Base-by-base conservation (phyloP, 2,797 vertebrate genomes). In the Fistularia commersonii region DNA sequence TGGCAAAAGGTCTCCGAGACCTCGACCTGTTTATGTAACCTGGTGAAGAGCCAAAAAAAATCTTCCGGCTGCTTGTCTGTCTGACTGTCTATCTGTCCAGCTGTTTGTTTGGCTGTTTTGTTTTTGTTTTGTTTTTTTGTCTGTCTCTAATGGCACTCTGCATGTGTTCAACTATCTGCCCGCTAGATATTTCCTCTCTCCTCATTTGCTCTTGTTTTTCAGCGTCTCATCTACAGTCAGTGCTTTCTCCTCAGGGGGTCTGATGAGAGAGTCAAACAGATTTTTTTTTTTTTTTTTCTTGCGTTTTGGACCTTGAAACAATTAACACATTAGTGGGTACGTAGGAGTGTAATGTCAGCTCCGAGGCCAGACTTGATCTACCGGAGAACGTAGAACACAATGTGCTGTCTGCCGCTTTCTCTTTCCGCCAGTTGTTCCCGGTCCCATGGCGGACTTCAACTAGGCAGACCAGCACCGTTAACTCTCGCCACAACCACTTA, bases 261-360 rank as follows among this genome's bases (percentile, higher is more conserved):
- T 37, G 67, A 54, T 44, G 54, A 50, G 37, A 63, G n/a, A n/a
- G n/a, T n/a, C n/a, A n/a, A n/a, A n/a, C n/a, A n/a, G n/a, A n/a
- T 65, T 42, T n/a, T 34, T 49, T 50, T 23, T 36, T 34, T n/a
- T 1, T 54, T 32, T 44, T 39, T 55, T 52, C 54, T 69, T 44
- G 37, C n/a, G n/a, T n/a, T n/a, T n/a, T n/a, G 45, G 59, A 82
- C 77, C 77, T 84, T 86, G 81, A 87, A 87, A 81, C 79, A 72
- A 79, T 86, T 80, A 78, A 69, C 67, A 76, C 53, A 48, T 72
- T 65, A 61, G 60, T 65, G 63, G 74, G 69, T 74, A 73, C 61
- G 64, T 74, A 72, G 66, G 66, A 67, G 69, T 66, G 62, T 77
- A 80, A 80, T 75, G 63, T 77, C 69, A 73, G 61, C 66, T 64